These are phyloP conservation scores for Macrobrachium nipponense DNA, from an alignment of 1,140 invertebrate genomes.

Conservation along the genomic window DNA sequence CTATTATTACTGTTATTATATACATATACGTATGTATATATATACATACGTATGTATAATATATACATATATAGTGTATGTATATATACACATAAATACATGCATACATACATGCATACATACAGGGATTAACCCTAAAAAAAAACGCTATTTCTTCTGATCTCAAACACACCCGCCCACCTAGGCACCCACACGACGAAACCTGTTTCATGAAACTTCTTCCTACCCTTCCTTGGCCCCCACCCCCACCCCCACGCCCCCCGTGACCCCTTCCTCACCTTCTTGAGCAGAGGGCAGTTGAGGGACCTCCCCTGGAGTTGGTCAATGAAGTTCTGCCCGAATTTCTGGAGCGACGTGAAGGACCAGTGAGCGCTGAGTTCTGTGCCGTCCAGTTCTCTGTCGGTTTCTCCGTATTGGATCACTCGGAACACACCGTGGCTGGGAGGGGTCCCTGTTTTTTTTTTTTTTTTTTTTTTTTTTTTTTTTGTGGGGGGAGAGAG, in stretches of 20 bases:
- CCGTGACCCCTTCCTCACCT: conserved; percentile 77
- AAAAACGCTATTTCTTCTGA: background rate
- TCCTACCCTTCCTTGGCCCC: too few relatives aligned
- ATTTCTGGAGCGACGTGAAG: conserved; percentile 93
- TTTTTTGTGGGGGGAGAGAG: conserved; percentile 3
- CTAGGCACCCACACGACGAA: too few relatives aligned
- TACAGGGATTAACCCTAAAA: background rate
- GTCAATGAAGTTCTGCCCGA: conserved; percentile 92
- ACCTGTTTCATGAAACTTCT: too few relatives aligned
- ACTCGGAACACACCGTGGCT: conserved; percentile 85
- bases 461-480: too few relatives aligned
- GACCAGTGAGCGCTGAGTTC: conserved; percentile 93
- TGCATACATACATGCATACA: background rate
- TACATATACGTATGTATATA: too few relatives aligned
- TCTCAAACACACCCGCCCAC: background rate
- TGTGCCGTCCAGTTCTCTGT: conserved; percentile 88
- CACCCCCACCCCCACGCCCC: too few relatives aligned
- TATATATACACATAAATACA: too few relatives aligned
- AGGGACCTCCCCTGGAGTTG: conserved; percentile 85
- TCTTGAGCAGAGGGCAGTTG: conserved; percentile 87
- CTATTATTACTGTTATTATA: too few relatives aligned
- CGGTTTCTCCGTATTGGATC: conserved; percentile 86
- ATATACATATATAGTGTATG: too few relatives aligned
- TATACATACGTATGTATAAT: too few relatives aligned
- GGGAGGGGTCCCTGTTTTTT: conserved; percentile 88